Percentiles rank a stretch among this genome's conserved stretches.
These are phyloP conservation scores for Callospermophilus lateralis DNA, from an alignment of 2,113 vertebrate genomes.

Conservation along the genomic window DNA sequence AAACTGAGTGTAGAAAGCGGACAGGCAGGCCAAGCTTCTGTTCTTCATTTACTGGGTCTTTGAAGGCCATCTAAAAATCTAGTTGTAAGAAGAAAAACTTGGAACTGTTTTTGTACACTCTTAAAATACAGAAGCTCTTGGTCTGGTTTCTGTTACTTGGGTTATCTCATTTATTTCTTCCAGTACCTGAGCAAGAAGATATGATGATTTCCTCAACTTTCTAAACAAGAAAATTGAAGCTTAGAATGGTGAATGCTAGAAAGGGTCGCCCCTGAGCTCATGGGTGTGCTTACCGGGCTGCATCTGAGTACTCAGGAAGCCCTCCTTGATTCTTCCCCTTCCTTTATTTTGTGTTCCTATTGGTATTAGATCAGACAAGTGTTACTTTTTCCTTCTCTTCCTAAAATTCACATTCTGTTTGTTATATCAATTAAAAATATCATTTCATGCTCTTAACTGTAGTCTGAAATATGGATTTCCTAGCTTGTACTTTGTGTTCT, in stretches of 20 bases:
- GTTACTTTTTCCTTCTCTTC: not conserved
- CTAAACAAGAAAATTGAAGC: not conserved
- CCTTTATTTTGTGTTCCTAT: not conserved
- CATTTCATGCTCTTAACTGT: not conserved
- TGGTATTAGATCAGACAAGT: not conserved
- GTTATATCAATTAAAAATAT: not conserved
- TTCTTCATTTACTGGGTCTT: not conserved
- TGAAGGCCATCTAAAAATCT: not conserved
- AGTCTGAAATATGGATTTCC: not conserved
- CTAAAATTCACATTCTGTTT: not conserved
- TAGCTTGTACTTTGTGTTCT: not conserved
- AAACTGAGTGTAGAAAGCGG: not conserved
- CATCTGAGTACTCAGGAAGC: not conserved
- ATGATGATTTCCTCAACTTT: not conserved
- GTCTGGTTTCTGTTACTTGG: not conserved
- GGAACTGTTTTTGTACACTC: not conserved
- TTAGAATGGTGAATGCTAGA: not conserved
- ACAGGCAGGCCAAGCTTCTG: not conserved
- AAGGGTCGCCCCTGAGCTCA: not conserved
- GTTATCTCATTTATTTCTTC: constrained; percentile 5
- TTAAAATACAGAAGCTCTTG: not conserved
- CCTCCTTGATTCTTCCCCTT: not conserved
- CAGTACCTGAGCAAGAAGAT: not conserved
- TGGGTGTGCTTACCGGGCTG: not conserved
- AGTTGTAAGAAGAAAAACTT: not conserved